phyloP scores from a whole-genome alignment of 2,888 invertebrate species.

The Torymus aiolomorphi region DNA sequence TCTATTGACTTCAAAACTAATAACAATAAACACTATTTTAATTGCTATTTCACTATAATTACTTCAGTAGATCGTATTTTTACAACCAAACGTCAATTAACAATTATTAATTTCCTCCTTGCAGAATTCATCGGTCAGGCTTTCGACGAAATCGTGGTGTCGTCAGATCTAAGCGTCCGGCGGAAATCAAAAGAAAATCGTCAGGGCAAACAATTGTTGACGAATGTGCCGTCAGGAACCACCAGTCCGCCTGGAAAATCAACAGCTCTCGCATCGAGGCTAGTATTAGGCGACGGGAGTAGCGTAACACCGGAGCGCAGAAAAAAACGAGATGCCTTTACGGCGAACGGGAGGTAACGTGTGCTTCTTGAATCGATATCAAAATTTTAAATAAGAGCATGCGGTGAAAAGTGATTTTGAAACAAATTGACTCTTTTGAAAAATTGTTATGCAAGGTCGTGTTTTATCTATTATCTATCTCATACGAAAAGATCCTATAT shows the following conservation, averaged over 20 bases:
- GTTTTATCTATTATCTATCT: too few relatives aligned
- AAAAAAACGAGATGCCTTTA: slow-evolving; percentile 66
- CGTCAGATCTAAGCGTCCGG: slow-evolving; percentile 72
- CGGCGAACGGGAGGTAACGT: slow-evolving; percentile 65
- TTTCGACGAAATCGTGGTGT: slow-evolving; percentile 76
- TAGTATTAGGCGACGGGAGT: slow-evolving; percentile 69
- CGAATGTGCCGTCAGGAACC: slow-evolving; percentile 71
- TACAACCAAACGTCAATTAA: not conserved
- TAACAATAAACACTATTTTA: too few relatives aligned
- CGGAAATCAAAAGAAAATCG: slow-evolving; percentile 74
- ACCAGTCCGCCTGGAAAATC: slow-evolving; percentile 69
- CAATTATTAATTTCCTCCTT: slow-evolving; percentile 15
- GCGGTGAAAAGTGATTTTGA: too few relatives aligned
- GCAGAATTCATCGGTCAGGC: slow-evolving; percentile 71
- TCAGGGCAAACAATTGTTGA: slow-evolving; percentile 71
- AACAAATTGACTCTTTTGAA: too few relatives aligned
- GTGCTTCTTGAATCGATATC: not conserved
- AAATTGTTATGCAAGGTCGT: too few relatives aligned
- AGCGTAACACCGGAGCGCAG: slow-evolving; percentile 66
- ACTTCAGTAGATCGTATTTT: too few relatives aligned
- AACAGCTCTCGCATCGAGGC: slow-evolving; percentile 68
- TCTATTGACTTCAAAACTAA: too few relatives aligned
- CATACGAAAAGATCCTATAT: too few relatives aligned
- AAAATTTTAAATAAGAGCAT: not conserved
- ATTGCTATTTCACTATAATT: too few relatives aligned